These are phyloP conservation scores for Galerucella calmariensis DNA, from an alignment of 2,888 invertebrate genomes.

Conservation along the genomic window DNA sequence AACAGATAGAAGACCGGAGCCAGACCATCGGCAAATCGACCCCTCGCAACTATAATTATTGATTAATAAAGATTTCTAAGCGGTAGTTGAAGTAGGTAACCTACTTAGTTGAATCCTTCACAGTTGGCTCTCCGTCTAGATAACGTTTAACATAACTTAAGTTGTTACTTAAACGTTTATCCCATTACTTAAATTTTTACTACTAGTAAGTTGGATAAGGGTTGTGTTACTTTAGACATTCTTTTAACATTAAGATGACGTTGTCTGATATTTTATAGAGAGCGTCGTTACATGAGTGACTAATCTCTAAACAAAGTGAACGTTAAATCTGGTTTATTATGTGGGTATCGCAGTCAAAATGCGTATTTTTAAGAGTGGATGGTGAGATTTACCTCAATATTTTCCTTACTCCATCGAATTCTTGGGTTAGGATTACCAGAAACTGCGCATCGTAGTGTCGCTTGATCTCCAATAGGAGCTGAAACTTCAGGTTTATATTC, in stretches of 20 bases:
- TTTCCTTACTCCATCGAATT: conserved; percentile 81
- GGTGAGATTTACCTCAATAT: conserved; percentile 71
- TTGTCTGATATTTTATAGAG: too few relatives aligned
- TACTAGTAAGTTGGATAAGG: conserved; percentile 15
- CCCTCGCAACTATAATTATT: too few relatives aligned
- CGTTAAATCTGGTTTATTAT: neutral
- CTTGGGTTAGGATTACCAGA: conserved; percentile 81
- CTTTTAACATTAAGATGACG: too few relatives aligned
- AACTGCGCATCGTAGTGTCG: conserved; percentile 79
- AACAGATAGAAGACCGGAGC: too few relatives aligned
- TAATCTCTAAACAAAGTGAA: neutral
- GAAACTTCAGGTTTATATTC: conserved; percentile 70
- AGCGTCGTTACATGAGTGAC: too few relatives aligned
- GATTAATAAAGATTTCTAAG: too few relatives aligned
- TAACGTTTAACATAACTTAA: too few relatives aligned
- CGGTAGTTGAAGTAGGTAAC: too few relatives aligned
- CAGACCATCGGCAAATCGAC: too few relatives aligned
- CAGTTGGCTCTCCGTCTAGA: too few relatives aligned
- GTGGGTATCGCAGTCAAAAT: too few relatives aligned
- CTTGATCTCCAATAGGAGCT: conserved; percentile 79
- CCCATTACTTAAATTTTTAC: conserved; percentile 39
- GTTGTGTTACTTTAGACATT: neutral
- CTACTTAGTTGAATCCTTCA: too few relatives aligned
- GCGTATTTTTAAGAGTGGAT: neutral
- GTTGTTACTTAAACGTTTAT: conserved; percentile 30